Evolutionary conservation across 2,797 vertebrate species (phyloP), one percentile per base, ranked within the genome.

Genomic region (Odontamblyopus lacepedii): DNA sequence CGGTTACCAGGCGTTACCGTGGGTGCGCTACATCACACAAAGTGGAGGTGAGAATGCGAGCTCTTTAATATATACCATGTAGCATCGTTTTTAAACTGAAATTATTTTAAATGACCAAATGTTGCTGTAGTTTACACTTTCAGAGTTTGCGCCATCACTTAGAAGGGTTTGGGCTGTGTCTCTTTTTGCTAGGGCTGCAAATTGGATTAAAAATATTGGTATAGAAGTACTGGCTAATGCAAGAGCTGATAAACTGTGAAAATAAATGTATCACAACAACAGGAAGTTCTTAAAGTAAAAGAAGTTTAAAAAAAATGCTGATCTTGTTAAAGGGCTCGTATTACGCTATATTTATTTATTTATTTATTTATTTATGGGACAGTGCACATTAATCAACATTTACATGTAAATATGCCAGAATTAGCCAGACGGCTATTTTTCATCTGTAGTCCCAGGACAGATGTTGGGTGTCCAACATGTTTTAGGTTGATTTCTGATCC

Each of bases 21-120:
- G 94, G 94, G 94, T 95, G 55, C 93, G 94, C 71, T 95, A 95
- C 83, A 95, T 95, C 77, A 95, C 94, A 55, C 94, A 95, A 78
- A 95, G 94, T 70, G 94, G 94, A 92, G 94, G 94, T 95, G 77
- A 93, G 92, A 72, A 59, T 73, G n/a, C 73, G 75, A 13, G 57
- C 53, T 63, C 50, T 32, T 0, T 23, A 62, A 64, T 41, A 30
- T 55, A 23, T 5, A 0, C 19, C 23, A 23, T 1, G 55, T 3
- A 57, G n/a, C 55, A 12, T 56, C 55, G 3, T 57, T 57, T 26
- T 57, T 23, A 57, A 26, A 23, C 19, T 4, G 9, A 57, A 27
- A 26, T 57, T 26, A 57, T 57, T 57, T 57, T 12, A 27, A 56
- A 57, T 55, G 53, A 23, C 23, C 53, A 23, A 55, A 55, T 9